Evolutionary conservation across 2,113 vertebrate genomes (phyloP).

Genomic region (Prochilodus magdalenae): DNA sequence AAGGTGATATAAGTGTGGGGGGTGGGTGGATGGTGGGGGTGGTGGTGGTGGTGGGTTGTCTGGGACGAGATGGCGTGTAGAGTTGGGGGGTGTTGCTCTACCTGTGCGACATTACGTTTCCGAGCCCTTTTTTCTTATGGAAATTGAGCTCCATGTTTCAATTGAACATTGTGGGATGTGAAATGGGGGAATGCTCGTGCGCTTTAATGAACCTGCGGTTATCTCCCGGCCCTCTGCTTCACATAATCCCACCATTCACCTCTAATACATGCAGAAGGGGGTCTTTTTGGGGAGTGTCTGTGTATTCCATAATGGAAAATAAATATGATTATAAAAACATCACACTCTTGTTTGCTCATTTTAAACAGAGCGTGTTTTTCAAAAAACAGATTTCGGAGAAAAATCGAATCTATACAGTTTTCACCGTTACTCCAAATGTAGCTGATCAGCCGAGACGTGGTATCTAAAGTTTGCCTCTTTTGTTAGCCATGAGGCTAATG

Average conservation of each 20-base stretch:
- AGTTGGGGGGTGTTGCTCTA: constrained; percentile 37
- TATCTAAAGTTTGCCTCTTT: too few species aligned
- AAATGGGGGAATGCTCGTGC: constrained; percentile 38
- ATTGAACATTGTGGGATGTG: constrained; percentile 52
- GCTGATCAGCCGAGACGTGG: too few species aligned
- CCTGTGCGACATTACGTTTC: constrained; percentile 52
- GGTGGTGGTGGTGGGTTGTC: background rate
- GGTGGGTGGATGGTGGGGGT: background rate
- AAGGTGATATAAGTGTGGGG: constrained; percentile 49
- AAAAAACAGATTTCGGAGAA: background rate
- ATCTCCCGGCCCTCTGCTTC: constrained; percentile 53
- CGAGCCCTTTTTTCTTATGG: constrained; percentile 60
- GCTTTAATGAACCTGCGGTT: constrained; percentile 58
- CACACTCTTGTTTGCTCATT: constrained; percentile 36
- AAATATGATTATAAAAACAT: constrained; percentile 53
- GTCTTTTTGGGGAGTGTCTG: constrained; percentile 35
- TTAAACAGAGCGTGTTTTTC: background rate
- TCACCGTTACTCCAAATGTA: too few species aligned
- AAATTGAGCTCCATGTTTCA: constrained; percentile 56
- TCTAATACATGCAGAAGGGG: constrained; percentile 38
- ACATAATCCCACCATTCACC: constrained; percentile 59
- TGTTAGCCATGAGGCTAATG: too few species aligned
- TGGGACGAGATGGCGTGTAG: constrained; percentile 28
- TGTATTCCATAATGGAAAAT: constrained; percentile 46
- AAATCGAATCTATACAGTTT: too few species aligned